Conservation (phyloP, 2,113 vertebrate genomes). For the Muntiacus reevesi region DNA sequence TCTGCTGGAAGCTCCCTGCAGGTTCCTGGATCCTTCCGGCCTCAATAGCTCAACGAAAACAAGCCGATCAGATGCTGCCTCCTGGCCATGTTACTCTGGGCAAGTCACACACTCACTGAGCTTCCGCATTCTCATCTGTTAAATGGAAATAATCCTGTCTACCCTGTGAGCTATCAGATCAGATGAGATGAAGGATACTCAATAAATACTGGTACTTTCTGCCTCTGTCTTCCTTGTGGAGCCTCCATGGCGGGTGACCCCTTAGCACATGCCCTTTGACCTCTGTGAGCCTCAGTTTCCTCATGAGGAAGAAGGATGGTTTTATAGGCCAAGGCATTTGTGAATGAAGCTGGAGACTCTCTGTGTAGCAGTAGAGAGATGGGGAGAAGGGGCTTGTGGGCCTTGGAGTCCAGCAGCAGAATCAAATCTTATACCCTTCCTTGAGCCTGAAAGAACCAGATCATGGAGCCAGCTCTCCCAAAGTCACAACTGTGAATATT, state of each 20-base stretch:
- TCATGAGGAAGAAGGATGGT: not conserved
- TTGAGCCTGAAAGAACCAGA: not conserved
- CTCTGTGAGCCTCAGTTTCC: not conserved
- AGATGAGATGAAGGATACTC: not conserved
- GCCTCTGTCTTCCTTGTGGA: not conserved
- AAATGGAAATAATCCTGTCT: not conserved
- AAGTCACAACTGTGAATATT: not conserved
- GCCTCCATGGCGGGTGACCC: not conserved
- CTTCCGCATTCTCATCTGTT: not conserved
- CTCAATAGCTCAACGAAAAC: not conserved
- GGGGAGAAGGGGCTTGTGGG: no score
- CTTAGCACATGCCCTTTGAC: no score
- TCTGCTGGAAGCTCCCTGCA: not conserved
- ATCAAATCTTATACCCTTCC: not conserved
- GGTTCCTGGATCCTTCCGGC: not conserved
- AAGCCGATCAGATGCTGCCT: not conserved
- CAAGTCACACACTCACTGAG: not conserved
- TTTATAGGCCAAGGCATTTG: not conserved
- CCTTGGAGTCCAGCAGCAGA: not conserved
- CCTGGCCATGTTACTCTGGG: not conserved
- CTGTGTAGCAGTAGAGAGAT: not conserved
- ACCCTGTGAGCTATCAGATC: not conserved
- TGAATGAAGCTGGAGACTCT: not conserved
- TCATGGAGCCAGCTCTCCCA: not conserved
- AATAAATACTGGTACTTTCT: accelerated